Percentiles rank a stretch among this genome's conserved stretches.
phyloP scores from a whole-genome alignment of 2,888 invertebrate species.

The Tenodera sinensis region DNA sequence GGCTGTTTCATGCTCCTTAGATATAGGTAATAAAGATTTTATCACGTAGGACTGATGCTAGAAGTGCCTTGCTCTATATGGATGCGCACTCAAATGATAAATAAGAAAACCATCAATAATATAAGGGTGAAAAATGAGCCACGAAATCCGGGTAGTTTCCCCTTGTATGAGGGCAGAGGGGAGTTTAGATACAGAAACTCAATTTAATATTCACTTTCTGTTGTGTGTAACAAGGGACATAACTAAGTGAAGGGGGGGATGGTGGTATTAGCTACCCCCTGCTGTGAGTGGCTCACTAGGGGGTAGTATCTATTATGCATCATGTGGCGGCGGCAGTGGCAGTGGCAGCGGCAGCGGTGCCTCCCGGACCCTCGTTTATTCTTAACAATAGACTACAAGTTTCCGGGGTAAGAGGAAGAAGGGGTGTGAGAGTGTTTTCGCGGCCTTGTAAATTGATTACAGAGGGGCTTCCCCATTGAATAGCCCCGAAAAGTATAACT shows the following conservation, averaged over 20 bases:
- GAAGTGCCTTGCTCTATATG: neutral
- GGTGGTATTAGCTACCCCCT: neutral
- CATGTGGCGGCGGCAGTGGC: slow-evolving; percentile 14
- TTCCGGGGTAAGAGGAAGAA: slow-evolving; percentile 2
- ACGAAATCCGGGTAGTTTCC: neutral
- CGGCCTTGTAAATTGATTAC: slow-evolving; percentile 30
- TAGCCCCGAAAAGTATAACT: neutral
- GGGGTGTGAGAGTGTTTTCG: slow-evolving; percentile 21
- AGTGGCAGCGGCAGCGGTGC: too few species aligned
- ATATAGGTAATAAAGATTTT: neutral
- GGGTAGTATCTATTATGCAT: slow-evolving; percentile 17
- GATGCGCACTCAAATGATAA: neutral
- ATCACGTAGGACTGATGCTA: neutral
- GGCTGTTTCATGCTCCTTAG: too few species aligned
- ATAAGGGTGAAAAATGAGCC: neutral
- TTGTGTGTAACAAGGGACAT: slow-evolving; percentile 6
- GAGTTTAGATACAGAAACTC: slow-evolving; percentile 27
- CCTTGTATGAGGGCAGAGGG: slow-evolving; percentile 3
- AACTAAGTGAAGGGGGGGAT: neutral
- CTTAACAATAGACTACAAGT: slow-evolving; percentile 28
- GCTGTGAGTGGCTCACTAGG: neutral
- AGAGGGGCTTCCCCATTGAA: neutral
- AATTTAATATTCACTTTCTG: slow-evolving; percentile 28
- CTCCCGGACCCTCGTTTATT: slow-evolving; percentile 27
- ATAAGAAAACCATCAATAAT: neutral